Conservation (phyloP, 2,113 vertebrate genomes). For the Pterocles burchelli region DNA sequence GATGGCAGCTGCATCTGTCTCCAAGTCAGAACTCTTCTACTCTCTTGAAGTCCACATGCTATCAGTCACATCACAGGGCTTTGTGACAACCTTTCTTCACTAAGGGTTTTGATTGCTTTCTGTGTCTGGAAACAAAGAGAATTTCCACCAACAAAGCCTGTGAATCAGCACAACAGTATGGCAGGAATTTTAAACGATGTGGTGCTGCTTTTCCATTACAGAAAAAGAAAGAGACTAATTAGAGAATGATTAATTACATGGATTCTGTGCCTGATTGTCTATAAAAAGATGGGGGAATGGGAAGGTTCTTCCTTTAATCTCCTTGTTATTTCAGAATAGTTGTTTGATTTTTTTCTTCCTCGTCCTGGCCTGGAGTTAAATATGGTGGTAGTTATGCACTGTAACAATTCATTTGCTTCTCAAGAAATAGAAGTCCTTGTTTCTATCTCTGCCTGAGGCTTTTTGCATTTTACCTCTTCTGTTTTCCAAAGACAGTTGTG, state of each 20-base stretch:
- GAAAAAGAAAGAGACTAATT: conserved; percentile 34
- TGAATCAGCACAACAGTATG: conserved; percentile 41
- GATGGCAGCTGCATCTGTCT: not conserved
- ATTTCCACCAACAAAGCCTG: conserved; percentile 8
- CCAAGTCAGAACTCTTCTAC: not conserved
- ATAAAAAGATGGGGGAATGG: not conserved
- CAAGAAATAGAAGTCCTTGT: conserved; percentile 33
- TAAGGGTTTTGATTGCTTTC: conserved; percentile 20
- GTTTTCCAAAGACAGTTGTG: conserved; percentile 34
- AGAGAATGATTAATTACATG: conserved; percentile 49
- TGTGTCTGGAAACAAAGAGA: conserved; percentile 25
- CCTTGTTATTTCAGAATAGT: conserved; percentile 17
- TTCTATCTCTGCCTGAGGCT: conserved; percentile 23
- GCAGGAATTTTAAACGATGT: conserved; percentile 53
- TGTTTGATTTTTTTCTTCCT: conserved; percentile 1
- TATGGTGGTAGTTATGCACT: conserved; percentile 12
- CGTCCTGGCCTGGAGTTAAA: conserved; percentile 33
- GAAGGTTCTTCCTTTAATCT: conserved; percentile 47
- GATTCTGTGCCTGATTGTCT: conserved; percentile 23
- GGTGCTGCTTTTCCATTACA: conserved; percentile 1
- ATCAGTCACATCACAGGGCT: not conserved
- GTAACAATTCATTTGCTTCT: conserved; percentile 44
- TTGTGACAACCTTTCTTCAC: not conserved
- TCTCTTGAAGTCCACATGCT: not conserved
- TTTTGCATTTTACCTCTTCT: conserved; percentile 49